A percentile compares a stretch with the other conserved stretches of the same genome.
These are phyloP conservation scores for Conus ventricosus DNA, from an alignment of 1,140 invertebrate genomes.

Conservation along the genomic window DNA sequence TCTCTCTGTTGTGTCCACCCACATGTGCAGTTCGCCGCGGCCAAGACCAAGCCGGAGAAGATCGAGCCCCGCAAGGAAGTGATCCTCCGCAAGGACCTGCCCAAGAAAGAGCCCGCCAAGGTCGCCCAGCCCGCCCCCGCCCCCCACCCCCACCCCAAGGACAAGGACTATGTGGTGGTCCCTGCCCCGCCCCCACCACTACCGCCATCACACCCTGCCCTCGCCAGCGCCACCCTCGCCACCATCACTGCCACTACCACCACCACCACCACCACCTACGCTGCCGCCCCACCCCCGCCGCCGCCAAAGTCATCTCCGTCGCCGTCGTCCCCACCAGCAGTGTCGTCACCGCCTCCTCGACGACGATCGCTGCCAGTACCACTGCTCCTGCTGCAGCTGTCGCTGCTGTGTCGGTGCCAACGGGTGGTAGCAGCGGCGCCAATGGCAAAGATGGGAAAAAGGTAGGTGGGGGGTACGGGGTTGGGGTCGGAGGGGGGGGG, in stretches of 20 bases:
- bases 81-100: background rate
- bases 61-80: background rate
- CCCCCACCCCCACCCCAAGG: background rate
- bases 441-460: conserved; percentile 38
- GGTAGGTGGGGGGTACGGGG: background rate
- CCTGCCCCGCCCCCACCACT: background rate
- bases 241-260: background rate
- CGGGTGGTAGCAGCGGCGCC: background rate
- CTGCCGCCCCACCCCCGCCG: background rate
- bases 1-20: no score
- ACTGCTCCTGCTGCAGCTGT: background rate
- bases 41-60: conserved; percentile 2
- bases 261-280: background rate
- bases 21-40: background rate
- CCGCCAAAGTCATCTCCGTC: background rate
- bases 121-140: background rate
- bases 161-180: background rate
- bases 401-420: background rate
- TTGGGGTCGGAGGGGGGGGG: no score
- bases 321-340: background rate
- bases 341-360: background rate
- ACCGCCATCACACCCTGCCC: background rate
- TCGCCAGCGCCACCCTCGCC: background rate
- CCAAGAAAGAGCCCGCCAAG: background rate
- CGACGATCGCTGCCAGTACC: background rate